Evolutionary conservation across 2,888 invertebrate genomes (phyloP).

Genomic region (Bombylius discolor): DNA sequence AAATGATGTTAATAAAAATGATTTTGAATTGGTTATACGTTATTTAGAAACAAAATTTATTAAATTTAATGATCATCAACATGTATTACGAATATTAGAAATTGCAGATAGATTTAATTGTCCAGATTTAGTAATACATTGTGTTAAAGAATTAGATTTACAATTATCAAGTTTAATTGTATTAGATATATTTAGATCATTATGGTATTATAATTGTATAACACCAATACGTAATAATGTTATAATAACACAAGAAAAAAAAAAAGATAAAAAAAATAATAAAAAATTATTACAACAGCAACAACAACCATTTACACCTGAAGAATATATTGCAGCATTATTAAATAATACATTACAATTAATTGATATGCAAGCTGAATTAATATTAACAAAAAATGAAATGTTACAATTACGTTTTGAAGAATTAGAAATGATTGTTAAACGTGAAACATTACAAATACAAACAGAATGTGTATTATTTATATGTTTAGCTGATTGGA

Average conservation of each 20-base stretch:
- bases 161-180: slow-evolving; percentile 33
- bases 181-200: slow-evolving; percentile 31
- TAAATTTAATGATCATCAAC: slow-evolving; percentile 33
- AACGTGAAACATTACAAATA: slow-evolving; percentile 32
- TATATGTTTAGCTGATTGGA: slow-evolving; percentile 35
- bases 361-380: slow-evolving; percentile 36
- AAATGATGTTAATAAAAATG: slow-evolving; percentile 32
- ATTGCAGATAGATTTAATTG: slow-evolving; percentile 35
- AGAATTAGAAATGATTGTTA: slow-evolving; percentile 34
- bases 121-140: slow-evolving; percentile 35
- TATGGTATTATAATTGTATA: slow-evolving; percentile 35
- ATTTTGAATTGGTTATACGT: slow-evolving; percentile 33
- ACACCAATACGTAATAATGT: slow-evolving; percentile 26
- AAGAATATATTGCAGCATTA: slow-evolving; percentile 33
- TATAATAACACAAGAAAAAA: slow-evolving; percentile 22
- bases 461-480: slow-evolving; percentile 32
- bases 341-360: slow-evolving; percentile 34
- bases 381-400: slow-evolving; percentile 27
- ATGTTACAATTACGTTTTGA: slow-evolving; percentile 32
- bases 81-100: slow-evolving; percentile 33
- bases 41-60: slow-evolving; percentile 36
- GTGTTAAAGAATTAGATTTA: slow-evolving; percentile 35
- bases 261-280: slow-evolving; percentile 13
- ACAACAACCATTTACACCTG: slow-evolving; percentile 33
- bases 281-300: slow-evolving; percentile 9